Evolutionary conservation across 1,140 invertebrate species (phyloP).

Genomic region (Listronotus oregonensis): DNA sequence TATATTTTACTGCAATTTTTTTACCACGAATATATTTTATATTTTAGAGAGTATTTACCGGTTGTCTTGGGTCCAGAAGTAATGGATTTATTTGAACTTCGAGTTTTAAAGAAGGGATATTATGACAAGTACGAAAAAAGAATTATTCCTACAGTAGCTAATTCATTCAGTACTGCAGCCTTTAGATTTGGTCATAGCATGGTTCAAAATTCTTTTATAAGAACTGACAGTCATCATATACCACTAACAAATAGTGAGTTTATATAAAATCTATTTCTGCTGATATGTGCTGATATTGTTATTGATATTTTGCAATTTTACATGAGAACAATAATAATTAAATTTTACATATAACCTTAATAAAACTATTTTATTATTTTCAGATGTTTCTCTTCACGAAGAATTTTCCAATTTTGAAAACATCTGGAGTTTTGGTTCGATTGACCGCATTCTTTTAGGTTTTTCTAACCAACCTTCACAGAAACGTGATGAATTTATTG

Average conservation of each 20-base stretch:
- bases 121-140: slow-evolving; percentile 76
- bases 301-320: slow-evolving; percentile 1
- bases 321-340: too few species aligned
- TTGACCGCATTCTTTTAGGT: slow-evolving; percentile 79
- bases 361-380: slow-evolving; percentile 25
- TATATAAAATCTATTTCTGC: too few species aligned
- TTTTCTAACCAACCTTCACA: slow-evolving; percentile 78
- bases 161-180: slow-evolving; percentile 93
- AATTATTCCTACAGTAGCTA: slow-evolving; percentile 85
- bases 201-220: slow-evolving; percentile 76
- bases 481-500: slow-evolving; percentile 81
- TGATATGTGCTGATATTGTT: background rate
- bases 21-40: too few species aligned
- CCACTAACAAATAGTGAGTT: slow-evolving; percentile 71
- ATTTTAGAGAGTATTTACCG: slow-evolving; percentile 75
- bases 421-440: slow-evolving; percentile 73
- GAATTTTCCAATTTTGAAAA: slow-evolving; percentile 68
- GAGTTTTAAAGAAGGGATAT: slow-evolving; percentile 66
- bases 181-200: slow-evolving; percentile 95
- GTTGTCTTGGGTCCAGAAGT: slow-evolving; percentile 74
- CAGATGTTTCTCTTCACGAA: slow-evolving; percentile 79
- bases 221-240: slow-evolving; percentile 68
- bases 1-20: too few species aligned
- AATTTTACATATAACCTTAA: too few species aligned
- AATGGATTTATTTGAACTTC: slow-evolving; percentile 72